Conservation (phyloP, 2,797 vertebrate genomes). For the Characodon lateralis region DNA sequence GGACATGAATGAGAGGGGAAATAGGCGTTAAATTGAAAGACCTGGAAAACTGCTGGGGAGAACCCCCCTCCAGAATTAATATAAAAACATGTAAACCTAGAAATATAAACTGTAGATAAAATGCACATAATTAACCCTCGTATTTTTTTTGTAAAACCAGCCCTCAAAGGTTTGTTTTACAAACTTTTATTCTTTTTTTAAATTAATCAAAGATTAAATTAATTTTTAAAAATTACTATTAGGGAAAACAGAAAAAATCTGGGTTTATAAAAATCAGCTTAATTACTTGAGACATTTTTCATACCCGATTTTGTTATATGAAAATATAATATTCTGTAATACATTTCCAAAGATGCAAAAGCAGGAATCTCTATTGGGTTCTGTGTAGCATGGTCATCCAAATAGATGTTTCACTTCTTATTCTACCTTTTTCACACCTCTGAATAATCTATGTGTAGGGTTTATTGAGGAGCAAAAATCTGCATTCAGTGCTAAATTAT, state of each 20-base stretch:
- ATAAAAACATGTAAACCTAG: background rate
- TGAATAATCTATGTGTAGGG: slow-evolving; percentile 30
- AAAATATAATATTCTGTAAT: background rate
- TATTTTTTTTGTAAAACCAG: background rate
- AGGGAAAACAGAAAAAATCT: background rate
- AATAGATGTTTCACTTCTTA: background rate
- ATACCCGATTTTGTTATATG: background rate
- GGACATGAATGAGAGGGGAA: slow-evolving; percentile 71
- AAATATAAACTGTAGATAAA: background rate
- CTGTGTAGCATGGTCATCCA: slow-evolving; percentile 19
- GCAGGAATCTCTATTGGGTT: slow-evolving; percentile 8
- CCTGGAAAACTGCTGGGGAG: slow-evolving; percentile 45
- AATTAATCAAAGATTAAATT: background rate
- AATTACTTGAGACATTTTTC: background rate
- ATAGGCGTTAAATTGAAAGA: slow-evolving; percentile 76
- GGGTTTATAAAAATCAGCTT: background rate
- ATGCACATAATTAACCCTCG: background rate
- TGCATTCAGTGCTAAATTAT: slow-evolving; percentile 47
- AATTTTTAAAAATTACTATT: slow-evolving; percentile 27
- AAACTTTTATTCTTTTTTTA: background rate
- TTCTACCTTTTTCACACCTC: slow-evolving; percentile 40
- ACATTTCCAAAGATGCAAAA: background rate
- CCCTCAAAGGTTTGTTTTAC: background rate
- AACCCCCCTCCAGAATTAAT: slow-evolving; percentile 19
- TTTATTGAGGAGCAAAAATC: slow-evolving; percentile 52